A percentile compares a stretch with the other conserved stretches of the same genome.
Evolutionary conservation across 2,113 vertebrate species (phyloP).

Genomic region (Mirounga angustirostris): DNA sequence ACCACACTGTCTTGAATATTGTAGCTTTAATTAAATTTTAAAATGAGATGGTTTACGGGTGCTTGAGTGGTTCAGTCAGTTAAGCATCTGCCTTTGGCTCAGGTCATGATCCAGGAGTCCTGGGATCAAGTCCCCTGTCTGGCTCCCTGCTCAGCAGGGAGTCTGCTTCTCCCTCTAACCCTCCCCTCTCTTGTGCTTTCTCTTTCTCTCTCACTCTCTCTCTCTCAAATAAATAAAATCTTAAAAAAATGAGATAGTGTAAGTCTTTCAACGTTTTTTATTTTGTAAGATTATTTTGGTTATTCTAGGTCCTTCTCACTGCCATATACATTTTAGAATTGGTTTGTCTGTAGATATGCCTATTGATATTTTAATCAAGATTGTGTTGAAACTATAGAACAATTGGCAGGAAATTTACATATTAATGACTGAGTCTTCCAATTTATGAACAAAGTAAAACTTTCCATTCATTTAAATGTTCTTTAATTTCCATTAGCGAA

Average conservation of each 20-base stretch:
- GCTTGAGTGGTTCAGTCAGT: not conserved
- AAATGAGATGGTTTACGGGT: not conserved
- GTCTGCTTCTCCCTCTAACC: too few species aligned
- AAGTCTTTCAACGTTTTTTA: not conserved
- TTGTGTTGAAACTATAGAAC: not conserved
- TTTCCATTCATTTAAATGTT: not conserved
- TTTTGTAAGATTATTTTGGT: not conserved
- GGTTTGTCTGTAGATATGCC: not conserved
- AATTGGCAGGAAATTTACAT: not conserved
- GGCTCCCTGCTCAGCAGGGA: too few species aligned
- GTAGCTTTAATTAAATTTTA: not conserved
- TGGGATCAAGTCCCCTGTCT: rapidly evolving
- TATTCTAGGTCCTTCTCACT: not conserved
- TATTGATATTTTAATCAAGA: not conserved
- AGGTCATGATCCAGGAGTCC: too few species aligned
- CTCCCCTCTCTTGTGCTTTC: too few species aligned
- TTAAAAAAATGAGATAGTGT: not conserved
- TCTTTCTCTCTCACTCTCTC: too few species aligned
- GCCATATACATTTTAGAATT: not conserved
- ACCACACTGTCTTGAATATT: not conserved
- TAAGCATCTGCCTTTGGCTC: not conserved
- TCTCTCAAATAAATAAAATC: too few species aligned
- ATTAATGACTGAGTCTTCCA: not conserved
- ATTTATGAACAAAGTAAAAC: not conserved
- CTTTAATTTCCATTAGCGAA: slow-evolving; percentile 19